These are phyloP conservation scores for Steinernema hermaphroditum DNA, from an alignment of 2,888 invertebrate genomes.

Conservation along the genomic window DNA sequence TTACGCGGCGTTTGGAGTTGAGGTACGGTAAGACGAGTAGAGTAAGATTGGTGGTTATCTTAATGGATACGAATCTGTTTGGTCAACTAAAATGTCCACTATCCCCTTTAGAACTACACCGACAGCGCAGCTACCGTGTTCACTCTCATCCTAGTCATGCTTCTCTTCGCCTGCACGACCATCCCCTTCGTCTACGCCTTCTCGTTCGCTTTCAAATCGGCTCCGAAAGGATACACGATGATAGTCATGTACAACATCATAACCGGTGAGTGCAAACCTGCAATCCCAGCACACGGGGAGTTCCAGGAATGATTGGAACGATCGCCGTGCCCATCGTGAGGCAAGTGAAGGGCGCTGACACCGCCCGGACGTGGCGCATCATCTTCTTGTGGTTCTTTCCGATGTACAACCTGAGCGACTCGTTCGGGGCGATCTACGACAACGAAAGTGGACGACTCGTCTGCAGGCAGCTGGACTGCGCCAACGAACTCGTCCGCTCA, in stretches of 20 bases:
- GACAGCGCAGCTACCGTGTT: slow-evolving; percentile 34
- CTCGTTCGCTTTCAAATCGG: slow-evolving; percentile 55
- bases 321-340: slow-evolving; percentile 58
- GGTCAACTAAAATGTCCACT: no score
- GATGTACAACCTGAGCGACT: slow-evolving; percentile 41
- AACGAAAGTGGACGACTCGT: slow-evolving; percentile 54
- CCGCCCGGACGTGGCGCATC: slow-evolving; percentile 39
- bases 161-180: slow-evolving; percentile 53
- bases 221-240: slow-evolving; percentile 60
- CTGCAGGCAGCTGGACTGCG: slow-evolving; percentile 52
- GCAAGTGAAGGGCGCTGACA: slow-evolving; percentile 41
- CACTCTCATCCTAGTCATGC: slow-evolving; percentile 30
- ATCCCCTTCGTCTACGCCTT: slow-evolving; percentile 60
- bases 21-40: no score
- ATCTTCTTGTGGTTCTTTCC: slow-evolving; percentile 45
- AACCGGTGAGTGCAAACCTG: slow-evolving; percentile 36
- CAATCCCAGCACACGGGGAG: no score
- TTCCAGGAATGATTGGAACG: slow-evolving; percentile 56
- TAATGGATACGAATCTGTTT: no score
- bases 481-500: slow-evolving; percentile 33
- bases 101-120: slow-evolving; percentile 35
- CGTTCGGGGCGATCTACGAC: slow-evolving; percentile 45
- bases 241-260: slow-evolving; percentile 59
- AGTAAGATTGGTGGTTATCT: no score
- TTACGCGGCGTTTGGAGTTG: slow-evolving; percentile 51